phyloP scores from a whole-genome alignment of 2,797 vertebrate genomes.

The Muraenolepis orangiensis region DNA sequence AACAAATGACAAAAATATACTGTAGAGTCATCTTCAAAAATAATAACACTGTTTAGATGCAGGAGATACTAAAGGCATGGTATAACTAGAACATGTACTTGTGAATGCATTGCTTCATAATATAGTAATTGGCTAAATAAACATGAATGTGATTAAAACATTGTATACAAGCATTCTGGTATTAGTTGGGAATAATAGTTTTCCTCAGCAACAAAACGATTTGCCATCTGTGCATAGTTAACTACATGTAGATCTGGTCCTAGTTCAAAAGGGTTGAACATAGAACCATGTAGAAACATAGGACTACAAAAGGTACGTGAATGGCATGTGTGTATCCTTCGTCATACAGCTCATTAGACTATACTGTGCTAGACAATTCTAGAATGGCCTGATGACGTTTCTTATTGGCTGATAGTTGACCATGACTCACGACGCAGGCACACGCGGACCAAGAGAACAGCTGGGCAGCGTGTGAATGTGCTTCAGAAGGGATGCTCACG shows the following conservation, averaged over 20 bases:
- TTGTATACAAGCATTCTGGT: slow-evolving; percentile 52
- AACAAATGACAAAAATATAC: slow-evolving; percentile 58
- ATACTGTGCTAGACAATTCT: no score
- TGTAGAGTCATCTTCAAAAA: slow-evolving; percentile 24
- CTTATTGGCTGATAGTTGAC: neutral
- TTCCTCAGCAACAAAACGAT: slow-evolving; percentile 59
- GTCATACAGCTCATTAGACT: slow-evolving; percentile 31
- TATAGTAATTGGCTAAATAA: slow-evolving; percentile 50
- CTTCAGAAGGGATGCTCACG: slow-evolving; percentile 39
- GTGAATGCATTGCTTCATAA: slow-evolving; percentile 49
- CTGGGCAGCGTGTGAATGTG: slow-evolving; percentile 47
- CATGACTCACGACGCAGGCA: slow-evolving; percentile 43
- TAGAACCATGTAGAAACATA: slow-evolving; percentile 43
- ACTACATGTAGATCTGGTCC: slow-evolving; percentile 39
- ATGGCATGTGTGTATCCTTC: slow-evolving; percentile 47
- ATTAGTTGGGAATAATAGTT: slow-evolving; percentile 39
- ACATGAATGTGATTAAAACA: slow-evolving; percentile 55
- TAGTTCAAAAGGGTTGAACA: slow-evolving; percentile 40
- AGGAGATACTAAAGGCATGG: slow-evolving; percentile 39
- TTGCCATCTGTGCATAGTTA: slow-evolving; percentile 67
- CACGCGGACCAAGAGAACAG: slow-evolving; percentile 28
- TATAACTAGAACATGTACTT: slow-evolving; percentile 28
- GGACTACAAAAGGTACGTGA: slow-evolving; percentile 29
- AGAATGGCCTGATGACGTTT: neutral
- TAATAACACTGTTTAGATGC: slow-evolving; percentile 48